Evolutionary conservation across 2,888 invertebrate species (phyloP), one percentile per base, ranked within the genome.

Genomic region (Leucozona laternaria): DNA sequence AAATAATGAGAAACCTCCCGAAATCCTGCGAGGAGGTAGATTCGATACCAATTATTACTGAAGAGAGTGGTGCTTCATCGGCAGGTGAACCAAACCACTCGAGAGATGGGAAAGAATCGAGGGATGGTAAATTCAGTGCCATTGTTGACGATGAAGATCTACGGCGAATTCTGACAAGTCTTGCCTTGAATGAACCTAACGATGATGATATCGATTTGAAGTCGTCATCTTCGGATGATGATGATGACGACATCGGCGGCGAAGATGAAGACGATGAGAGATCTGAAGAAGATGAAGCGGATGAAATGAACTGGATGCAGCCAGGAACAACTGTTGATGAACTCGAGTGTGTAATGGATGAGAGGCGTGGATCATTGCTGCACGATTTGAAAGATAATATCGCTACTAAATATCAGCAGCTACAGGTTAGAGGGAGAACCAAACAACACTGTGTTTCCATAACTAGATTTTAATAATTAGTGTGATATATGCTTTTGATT

Each of bases 241-340:
- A 76, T 22, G 78, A 76, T 1, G 78, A 50, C 11, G 81, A n/a
- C n/a, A n/a, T n/a, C n/a, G n/a, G 71, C 7, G 58, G 73, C 4
- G 58, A 81, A 13, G 86, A 88, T 10, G 25, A 75, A 5, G 78
- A 88, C 4, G 85, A 90, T 31, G 89, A 89, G 2, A 60, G 81
- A 3, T 84, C 90, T 5, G 89, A 89, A 58, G 89, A 89, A 20
- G 81, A 81, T 8, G 81, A 77, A 45, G 72, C 78, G 1, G 86
- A 89, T 75, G 82, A 77, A 8, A 87, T 88, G 0, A 91, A 91
- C 43, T 92, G 92, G 92, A 92, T 92, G 53, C 90, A 90, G 73
- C 92, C 92, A 0, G 92, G 91, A 3, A 89, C 90, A 4, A 91
- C 90, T 75, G 88, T 89, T 8, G 91, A 91, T 71, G 91, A 91